phyloP scores from a whole-genome alignment of 2,888 invertebrate genomes.

The Serrognathus titanus region DNA sequence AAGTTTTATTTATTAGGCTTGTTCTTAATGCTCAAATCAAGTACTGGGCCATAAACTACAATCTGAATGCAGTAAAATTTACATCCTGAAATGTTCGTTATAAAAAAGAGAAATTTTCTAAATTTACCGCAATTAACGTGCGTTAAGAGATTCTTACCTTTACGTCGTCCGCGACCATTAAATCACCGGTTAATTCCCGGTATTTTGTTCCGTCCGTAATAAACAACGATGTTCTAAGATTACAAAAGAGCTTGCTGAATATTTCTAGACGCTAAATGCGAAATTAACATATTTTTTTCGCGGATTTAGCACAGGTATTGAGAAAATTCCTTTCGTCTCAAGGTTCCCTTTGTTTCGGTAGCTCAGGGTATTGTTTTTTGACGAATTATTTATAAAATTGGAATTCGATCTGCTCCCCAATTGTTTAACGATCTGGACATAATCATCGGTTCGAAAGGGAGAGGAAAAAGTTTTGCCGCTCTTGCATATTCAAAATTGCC shows the following conservation, averaged over 20 bases:
- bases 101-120: background rate
- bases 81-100: background rate
- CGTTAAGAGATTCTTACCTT: background rate
- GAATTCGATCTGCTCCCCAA: slow-evolving; percentile 1
- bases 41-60: too few relatives aligned
- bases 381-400: slow-evolving; percentile 10
- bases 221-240: slow-evolving; percentile 17
- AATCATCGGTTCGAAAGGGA: background rate
- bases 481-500: too few relatives aligned
- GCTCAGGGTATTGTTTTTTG: slow-evolving; percentile 22
- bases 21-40: too few relatives aligned
- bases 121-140: background rate
- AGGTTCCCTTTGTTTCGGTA: slow-evolving; percentile 27
- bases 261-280: slow-evolving; percentile 29
- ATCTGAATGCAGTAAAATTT: background rate
- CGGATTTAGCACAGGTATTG: slow-evolving; percentile 27
- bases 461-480: too few relatives aligned
- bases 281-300: slow-evolving; percentile 33
- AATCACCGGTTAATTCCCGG: slow-evolving; percentile 19
- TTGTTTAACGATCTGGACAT: background rate
- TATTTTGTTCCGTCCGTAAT: slow-evolving; percentile 14
- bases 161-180: slow-evolving; percentile 8
- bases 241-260: slow-evolving; percentile 25
- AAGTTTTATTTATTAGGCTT: too few relatives aligned
- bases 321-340: slow-evolving; percentile 29